These are phyloP conservation scores for Epinephelus lanceolatus DNA, from an alignment of 2,113 vertebrate species.

Conservation along the genomic window DNA sequence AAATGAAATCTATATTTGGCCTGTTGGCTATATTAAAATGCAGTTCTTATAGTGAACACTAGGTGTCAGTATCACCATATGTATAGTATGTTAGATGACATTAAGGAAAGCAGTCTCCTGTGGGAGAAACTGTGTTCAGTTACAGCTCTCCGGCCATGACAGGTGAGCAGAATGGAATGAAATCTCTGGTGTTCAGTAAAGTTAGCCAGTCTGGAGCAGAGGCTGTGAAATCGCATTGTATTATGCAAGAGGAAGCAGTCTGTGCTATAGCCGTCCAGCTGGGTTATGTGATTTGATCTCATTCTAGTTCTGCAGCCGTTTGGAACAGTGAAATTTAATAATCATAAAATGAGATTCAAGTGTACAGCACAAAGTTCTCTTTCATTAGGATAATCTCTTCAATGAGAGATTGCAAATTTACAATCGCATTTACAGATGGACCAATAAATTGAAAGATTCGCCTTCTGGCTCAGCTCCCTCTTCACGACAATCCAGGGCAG, in stretches of 20 bases:
- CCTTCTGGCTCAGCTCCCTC: too few relatives aligned
- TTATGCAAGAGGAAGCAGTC: background rate
- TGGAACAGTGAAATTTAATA: background rate
- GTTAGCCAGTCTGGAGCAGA: background rate
- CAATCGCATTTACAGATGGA: too few relatives aligned
- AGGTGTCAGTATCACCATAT: background rate
- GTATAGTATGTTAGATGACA: background rate
- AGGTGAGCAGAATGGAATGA: conserved; percentile 3
- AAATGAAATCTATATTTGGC: background rate
- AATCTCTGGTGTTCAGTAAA: background rate
- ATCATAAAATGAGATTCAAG: background rate
- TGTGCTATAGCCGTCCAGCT: background rate
- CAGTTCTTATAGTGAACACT: background rate
- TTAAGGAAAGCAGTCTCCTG: background rate
- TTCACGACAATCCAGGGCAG: too few relatives aligned
- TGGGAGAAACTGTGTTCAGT: background rate
- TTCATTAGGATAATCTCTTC: background rate
- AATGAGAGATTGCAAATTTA: background rate
- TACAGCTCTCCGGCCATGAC: background rate
- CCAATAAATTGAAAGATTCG: too few relatives aligned
- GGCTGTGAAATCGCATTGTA: background rate
- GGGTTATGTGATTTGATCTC: background rate
- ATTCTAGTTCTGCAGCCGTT: background rate
- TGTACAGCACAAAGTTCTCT: too few relatives aligned
- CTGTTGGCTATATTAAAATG: background rate